Evolutionary conservation across 2,888 invertebrate genomes (phyloP), one percentile per base, ranked within the genome.

Genomic region (Xiphydria camelus): DNA sequence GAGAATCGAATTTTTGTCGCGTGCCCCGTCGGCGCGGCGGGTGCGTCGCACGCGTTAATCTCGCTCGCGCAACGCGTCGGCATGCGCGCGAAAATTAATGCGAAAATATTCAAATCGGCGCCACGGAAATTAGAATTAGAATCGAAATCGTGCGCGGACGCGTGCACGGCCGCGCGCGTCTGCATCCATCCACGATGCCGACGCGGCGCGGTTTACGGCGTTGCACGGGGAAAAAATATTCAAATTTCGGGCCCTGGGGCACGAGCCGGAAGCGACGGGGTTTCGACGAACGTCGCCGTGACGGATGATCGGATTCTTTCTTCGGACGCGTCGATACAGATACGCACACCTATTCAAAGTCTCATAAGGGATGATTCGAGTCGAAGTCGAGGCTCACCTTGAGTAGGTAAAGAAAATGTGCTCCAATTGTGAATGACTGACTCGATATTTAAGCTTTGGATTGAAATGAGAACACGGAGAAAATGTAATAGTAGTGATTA

Each of bases 101-200:
- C 4, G 35, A 41, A 41, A 41, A 5, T 42, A 37, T 46, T 41
- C 31, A 46, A 46, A 41, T 46, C 35, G 22, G 34, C 41, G 41
- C 46, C 38, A 53, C 37, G 44, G 45, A 58, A 57, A 69, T 66
- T 67, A 69, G 67, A 71, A 71, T 70, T 66, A 68, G 67, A 70
- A 71, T 70, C 59, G 55, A 45, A 56, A 56, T 57, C 52, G 63
- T 55, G 62, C 67, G 64, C 68, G 69, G 64, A 69, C 61, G 52
- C 53, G 59, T 55, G 58, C 61, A 64, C 53, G 55, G 45, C 43
- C 40, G 38, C 43, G 29, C n/a, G n/a, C n/a, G n/a, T n/a, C n/a
- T 26, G 26, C 12, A 10, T 26, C 12, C 26, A 26, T 26, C 26
- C 26, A 14, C 10, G 14, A 26, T 26, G 4, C 26, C 26, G 14